Evolutionary conservation across 2,797 vertebrate genomes (phyloP).

Genomic region (Loriculus beryllinus): DNA sequence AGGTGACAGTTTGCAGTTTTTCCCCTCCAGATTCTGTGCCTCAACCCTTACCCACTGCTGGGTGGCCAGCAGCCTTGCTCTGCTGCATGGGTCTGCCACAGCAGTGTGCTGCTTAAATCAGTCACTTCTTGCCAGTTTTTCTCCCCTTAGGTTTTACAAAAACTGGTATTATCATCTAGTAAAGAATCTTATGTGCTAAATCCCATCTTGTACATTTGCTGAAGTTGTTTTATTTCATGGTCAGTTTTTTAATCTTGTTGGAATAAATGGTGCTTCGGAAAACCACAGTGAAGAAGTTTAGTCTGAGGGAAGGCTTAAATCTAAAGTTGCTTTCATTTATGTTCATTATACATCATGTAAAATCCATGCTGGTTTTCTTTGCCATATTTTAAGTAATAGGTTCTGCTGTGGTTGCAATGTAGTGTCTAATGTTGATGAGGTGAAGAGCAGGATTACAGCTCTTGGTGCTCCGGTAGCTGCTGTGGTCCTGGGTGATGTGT

Average conservation of each 20-base stretch:
- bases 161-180: background rate
- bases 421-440: background rate
- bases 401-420: background rate
- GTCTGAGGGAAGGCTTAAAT: background rate
- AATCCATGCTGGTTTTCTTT: background rate
- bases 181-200: rapidly evolving
- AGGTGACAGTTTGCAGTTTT: background rate
- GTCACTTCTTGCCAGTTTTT: rapidly evolving
- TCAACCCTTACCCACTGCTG: background rate
- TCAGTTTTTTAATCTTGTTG: rapidly evolving
- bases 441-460: background rate
- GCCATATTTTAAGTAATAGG: background rate
- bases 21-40: background rate
- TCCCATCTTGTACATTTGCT: background rate
- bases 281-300: background rate
- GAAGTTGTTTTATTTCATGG: background rate
- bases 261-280: background rate
- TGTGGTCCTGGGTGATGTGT: rapidly evolving
- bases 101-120: rapidly evolving
- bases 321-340: background rate
- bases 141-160: background rate
- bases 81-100: rapidly evolving
- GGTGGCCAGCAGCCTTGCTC: background rate
- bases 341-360: background rate
- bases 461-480: rapidly evolving